Evolutionary conservation across 2,113 vertebrate species (phyloP).

Genomic region (Triplophysa dalaica): DNA sequence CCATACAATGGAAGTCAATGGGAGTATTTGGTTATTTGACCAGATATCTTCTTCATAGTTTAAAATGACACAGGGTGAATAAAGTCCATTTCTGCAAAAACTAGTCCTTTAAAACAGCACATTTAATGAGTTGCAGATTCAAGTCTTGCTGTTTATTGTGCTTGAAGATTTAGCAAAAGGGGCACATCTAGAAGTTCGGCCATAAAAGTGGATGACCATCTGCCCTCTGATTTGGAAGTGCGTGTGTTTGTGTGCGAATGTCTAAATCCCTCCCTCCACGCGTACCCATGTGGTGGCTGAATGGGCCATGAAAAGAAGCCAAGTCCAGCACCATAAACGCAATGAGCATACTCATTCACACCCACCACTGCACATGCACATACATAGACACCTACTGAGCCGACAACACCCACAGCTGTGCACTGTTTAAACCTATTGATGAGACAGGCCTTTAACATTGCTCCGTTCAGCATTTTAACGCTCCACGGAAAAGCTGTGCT

Average conservation of each 20-base stretch:
- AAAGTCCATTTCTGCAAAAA: too few species aligned
- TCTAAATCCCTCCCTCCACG: slow-evolving; percentile 34
- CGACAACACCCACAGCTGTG: slow-evolving; percentile 54
- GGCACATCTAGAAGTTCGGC: slow-evolving; percentile 9
- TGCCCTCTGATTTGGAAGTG: slow-evolving; percentile 68
- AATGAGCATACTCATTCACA: slow-evolving; percentile 47
- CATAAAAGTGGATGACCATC: slow-evolving; percentile 61
- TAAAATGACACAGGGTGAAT: too few species aligned
- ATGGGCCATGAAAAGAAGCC: slow-evolving; percentile 48
- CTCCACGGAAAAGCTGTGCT: slow-evolving; percentile 25
- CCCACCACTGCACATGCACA: slow-evolving; percentile 48
- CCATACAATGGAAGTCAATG: too few species aligned
- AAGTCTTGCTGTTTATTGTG: slow-evolving; percentile 15
- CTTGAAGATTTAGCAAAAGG: slow-evolving; percentile 14
- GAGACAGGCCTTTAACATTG: slow-evolving; percentile 31
- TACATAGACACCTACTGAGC: slow-evolving; percentile 40
- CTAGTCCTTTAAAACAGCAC: too few species aligned
- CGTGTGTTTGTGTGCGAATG: slow-evolving; percentile 50
- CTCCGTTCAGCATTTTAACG: slow-evolving; percentile 33
- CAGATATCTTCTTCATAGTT: too few species aligned
- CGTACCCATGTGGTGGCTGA: slow-evolving; percentile 38
- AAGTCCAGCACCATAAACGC: slow-evolving; percentile 44
- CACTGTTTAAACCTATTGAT: slow-evolving; percentile 45
- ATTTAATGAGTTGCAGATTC: background rate
- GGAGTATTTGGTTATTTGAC: too few species aligned